Evolutionary conservation across 2,888 invertebrate genomes (phyloP).

Genomic region (Epinotia nisella): DNA sequence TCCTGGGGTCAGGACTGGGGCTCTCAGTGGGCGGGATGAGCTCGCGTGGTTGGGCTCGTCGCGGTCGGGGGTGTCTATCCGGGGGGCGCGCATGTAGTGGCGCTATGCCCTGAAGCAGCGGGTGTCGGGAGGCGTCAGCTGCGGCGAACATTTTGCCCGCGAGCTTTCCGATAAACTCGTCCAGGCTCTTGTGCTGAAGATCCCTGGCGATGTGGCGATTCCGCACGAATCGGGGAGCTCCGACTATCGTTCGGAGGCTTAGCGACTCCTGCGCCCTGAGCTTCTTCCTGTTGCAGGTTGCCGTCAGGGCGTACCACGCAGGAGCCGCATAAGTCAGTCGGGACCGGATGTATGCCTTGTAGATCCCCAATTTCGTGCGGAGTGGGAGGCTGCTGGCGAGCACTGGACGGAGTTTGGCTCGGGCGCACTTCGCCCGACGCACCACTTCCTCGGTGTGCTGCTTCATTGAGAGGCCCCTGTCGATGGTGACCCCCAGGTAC

Average conservation of each 20-base stretch:
- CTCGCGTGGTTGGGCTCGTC: conserved; percentile 52
- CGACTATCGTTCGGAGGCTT: conserved; percentile 1
- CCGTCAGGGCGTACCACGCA: neutral
- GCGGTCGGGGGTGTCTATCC: neutral
- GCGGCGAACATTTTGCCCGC: no score
- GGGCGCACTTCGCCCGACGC: neutral
- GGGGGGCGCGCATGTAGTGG: neutral
- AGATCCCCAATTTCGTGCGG: conserved; percentile 21
- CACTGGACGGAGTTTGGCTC: neutral
- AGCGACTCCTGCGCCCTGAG: neutral
- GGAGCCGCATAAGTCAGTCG: neutral
- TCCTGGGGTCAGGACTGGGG: conserved; percentile 58
- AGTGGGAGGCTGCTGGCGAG: neutral
- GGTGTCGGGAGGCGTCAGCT: no score
- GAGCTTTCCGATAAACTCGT: no score
- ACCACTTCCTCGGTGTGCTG: neutral
- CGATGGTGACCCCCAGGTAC: neutral
- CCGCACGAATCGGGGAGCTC: conserved; percentile 3
- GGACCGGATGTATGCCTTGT: conserved; percentile 16
- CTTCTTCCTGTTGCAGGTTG: neutral
- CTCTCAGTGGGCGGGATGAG: conserved; percentile 42
- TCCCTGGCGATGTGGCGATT: no score
- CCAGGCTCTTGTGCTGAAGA: no score
- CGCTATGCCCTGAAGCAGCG: no score
- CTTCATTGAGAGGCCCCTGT: neutral